Percentiles rank a stretch among this genome's conserved stretches.
phyloP scores from a whole-genome alignment of 2,888 invertebrate genomes.

The Eupithecia insigniata region DNA sequence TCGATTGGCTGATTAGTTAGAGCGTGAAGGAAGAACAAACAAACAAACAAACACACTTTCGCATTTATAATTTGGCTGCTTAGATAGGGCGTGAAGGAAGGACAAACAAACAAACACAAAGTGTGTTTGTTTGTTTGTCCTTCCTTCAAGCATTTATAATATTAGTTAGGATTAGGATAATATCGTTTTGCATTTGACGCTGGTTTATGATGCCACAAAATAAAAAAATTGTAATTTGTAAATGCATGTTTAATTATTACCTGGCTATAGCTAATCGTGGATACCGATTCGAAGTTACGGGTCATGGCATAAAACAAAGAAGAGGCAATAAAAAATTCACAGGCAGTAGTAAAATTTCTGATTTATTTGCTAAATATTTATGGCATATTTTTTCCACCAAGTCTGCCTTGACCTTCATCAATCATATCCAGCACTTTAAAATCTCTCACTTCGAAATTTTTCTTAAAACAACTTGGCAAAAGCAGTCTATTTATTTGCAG shows the following conservation, averaged over 20 bases:
- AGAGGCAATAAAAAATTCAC: neutral
- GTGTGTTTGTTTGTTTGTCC: no score
- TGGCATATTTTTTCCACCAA: neutral
- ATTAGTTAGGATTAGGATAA: no score
- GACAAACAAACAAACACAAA: no score
- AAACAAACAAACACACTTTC: no score
- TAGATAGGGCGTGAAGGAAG: no score
- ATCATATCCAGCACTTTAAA: neutral
- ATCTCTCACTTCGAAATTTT: neutral
- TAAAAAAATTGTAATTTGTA: neutral
- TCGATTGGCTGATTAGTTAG: no score
- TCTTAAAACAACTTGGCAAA: conserved; percentile 9
- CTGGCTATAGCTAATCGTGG: neutral
- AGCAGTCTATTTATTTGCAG: conserved; percentile 3
- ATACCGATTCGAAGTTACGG: neutral
- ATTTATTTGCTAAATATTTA: neutral
- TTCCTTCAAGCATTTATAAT: no score
- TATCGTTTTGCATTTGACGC: neutral
- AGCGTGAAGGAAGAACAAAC: no score
- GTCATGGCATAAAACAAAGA: neutral
- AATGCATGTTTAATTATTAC: neutral
- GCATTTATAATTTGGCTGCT: no score
- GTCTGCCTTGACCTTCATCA: neutral
- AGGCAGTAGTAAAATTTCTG: neutral
- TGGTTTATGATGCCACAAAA: neutral